Evolutionary conservation across 92 coral and sea anemone genomes (phyloP).

Genomic region (Palythoa grandiflora): DNA sequence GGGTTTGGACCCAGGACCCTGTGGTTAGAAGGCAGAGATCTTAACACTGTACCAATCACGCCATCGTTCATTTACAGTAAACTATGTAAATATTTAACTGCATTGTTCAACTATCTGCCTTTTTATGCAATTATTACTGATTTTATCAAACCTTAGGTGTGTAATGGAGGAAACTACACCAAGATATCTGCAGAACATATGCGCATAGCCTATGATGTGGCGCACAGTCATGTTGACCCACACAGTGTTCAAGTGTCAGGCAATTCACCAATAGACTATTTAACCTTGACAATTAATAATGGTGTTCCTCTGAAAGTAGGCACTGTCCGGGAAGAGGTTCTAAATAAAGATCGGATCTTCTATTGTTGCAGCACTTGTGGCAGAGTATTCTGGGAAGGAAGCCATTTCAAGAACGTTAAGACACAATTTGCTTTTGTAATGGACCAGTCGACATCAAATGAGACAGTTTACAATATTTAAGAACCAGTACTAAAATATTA

Average conservation of each 20-base stretch:
- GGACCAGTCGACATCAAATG: conserved; percentile 24
- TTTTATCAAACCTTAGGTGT: conserved; percentile 59
- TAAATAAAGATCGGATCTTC: conserved; percentile 76
- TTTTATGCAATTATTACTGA: no score
- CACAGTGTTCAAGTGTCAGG: conserved; percentile 50
- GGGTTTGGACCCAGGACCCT: no score
- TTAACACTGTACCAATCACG: no score
- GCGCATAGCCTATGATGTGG: conserved; percentile 71
- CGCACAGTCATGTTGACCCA: conserved; percentile 55
- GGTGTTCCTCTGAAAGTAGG: conserved; percentile 86
- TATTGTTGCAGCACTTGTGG: conserved; percentile 89
- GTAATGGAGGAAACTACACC: conserved; percentile 86
- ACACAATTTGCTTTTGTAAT: conserved; percentile 69
- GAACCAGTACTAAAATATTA: neutral
- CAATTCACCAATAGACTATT: conserved; percentile 72
- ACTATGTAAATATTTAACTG: no score
- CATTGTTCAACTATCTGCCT: no score
- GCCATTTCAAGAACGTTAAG: conserved; percentile 84
- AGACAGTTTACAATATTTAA: conserved; percentile 6
- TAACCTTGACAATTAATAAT: conserved; percentile 63
- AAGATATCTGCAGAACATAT: conserved; percentile 75
- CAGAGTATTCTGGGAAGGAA: conserved; percentile 97
- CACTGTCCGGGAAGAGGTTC: conserved; percentile 72
- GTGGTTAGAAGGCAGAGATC: no score
- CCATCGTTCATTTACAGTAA: no score